Evolutionary conservation across 37 sponge, comb jelly and placozoan species (phyloP).

Genomic region (Cladorhizidae sp.): DNA sequence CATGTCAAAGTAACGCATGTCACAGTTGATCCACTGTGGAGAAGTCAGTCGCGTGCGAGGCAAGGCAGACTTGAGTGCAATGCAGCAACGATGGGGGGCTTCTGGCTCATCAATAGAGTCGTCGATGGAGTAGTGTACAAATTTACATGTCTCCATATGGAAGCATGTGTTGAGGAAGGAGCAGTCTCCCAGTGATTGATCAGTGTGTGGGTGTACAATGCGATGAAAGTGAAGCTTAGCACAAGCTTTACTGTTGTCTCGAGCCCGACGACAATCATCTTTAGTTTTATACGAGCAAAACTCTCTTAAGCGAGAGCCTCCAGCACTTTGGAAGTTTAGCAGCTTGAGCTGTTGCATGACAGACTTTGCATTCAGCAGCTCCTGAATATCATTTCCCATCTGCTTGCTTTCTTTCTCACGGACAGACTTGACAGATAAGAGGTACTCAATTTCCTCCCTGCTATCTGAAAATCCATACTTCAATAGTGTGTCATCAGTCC

Average conservation of each 20-base stretch:
- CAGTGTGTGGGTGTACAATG: constrained; percentile 90
- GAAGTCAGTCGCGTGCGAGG: constrained; percentile 57
- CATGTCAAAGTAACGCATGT: constrained; percentile 79
- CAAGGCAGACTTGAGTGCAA: not conserved
- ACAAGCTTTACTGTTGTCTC: constrained; percentile 69
- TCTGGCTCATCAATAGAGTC: constrained; percentile 47
- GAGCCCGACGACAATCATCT: constrained; percentile 80
- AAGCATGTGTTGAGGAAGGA: constrained; percentile 99
- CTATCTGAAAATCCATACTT: not conserved
- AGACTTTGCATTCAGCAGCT: constrained; percentile 78
- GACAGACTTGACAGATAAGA: constrained; percentile 52
- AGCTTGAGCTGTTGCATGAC: constrained; percentile 73
- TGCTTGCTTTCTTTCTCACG: constrained; percentile 68
- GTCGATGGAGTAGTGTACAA: constrained; percentile 94
- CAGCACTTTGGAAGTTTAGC: constrained; percentile 83
- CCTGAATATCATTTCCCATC: constrained; percentile 74
- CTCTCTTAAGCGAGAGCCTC: constrained; percentile 80
- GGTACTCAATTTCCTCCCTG: constrained; percentile 52
- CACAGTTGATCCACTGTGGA: constrained; percentile 93
- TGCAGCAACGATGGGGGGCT: not conserved
- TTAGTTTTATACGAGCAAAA: constrained; percentile 89
- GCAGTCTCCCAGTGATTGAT: constrained; percentile 92
- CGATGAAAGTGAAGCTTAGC: constrained; percentile 85
- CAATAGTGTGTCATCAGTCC: not conserved
- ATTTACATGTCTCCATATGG: constrained; percentile 96